Conservation (phyloP, 1,140 invertebrate genomes). For the Zaprionus gabonicus region DNA sequence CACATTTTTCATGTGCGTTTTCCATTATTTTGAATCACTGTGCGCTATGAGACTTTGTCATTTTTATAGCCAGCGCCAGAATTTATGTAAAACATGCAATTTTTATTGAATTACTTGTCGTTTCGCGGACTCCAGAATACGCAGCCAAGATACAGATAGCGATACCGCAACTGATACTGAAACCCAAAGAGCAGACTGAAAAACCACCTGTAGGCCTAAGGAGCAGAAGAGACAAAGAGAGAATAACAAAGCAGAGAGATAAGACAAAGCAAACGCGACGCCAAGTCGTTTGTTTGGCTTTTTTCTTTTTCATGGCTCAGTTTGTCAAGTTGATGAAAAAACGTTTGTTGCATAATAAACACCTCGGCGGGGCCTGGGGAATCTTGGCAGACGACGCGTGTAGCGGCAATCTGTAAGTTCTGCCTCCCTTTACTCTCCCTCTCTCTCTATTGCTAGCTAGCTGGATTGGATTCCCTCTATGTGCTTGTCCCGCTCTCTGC, state of each 20-base stretch:
- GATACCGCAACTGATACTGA: slow-evolving; percentile 43
- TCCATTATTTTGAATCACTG: slow-evolving; percentile 24
- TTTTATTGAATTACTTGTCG: slow-evolving; percentile 76
- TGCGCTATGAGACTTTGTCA: slow-evolving; percentile 31
- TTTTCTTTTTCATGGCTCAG: slow-evolving; percentile 60
- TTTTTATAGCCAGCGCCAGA: slow-evolving; percentile 45
- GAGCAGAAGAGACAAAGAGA: slow-evolving; percentile 26
- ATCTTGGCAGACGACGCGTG: slow-evolving; percentile 51
- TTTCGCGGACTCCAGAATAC: slow-evolving; percentile 45
- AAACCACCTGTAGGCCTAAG: slow-evolving; percentile 42
- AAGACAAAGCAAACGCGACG: slow-evolving; percentile 49
- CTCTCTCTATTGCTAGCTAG: slow-evolving; percentile 1
- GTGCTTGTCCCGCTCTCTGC: slow-evolving; percentile 14
- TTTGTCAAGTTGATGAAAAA: slow-evolving; percentile 81
- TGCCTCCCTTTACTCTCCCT: slow-evolving; percentile 16
- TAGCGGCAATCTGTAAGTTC: slow-evolving; percentile 54
- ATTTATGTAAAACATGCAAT: slow-evolving; percentile 77
- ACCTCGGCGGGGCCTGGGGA: slow-evolving; percentile 52
- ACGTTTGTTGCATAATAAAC: slow-evolving; percentile 79
- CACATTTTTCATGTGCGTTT: slow-evolving; percentile 5
- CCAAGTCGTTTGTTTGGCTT: slow-evolving; percentile 57
- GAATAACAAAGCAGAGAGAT: slow-evolving; percentile 28
- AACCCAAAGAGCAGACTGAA: slow-evolving; percentile 19
- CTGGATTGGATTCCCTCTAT: slow-evolving; percentile 6
- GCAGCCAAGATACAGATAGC: slow-evolving; percentile 61